phyloP scores from a whole-genome alignment of 2,888 invertebrate genomes.

The Autographa pulchrina region DNA sequence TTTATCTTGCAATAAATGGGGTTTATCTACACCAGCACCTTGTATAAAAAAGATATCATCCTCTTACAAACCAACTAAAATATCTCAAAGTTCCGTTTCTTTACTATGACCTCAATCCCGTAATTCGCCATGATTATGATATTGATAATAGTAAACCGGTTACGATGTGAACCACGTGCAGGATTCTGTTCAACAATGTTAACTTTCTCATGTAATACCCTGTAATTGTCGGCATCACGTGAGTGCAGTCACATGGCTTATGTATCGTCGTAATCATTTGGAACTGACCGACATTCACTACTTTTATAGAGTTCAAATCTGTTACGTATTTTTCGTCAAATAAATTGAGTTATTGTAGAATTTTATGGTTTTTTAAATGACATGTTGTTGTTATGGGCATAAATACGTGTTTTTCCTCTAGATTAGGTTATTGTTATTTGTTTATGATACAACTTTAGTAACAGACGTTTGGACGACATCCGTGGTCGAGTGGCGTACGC shows the following conservation, averaged over 20 bases:
- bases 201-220: constrained; percentile 41
- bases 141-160: constrained; percentile 29
- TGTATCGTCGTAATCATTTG: constrained; percentile 15
- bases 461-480: no score
- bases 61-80: not conserved
- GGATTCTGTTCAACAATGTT: constrained; percentile 28
- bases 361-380: no score
- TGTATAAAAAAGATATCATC: not conserved
- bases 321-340: no score
- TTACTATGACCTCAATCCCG: not conserved
- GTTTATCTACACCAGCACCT: not conserved
- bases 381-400: no score
- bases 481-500: no score
- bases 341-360: no score
- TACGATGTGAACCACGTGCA: constrained; percentile 31
- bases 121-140: constrained; percentile 17
- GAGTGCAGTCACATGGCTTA: constrained; percentile 18
- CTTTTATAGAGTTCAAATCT: not conserved
- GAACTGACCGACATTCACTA: constrained; percentile 1
- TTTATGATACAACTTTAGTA: no score
- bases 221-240: constrained; percentile 42
- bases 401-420: no score
- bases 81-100: not conserved
- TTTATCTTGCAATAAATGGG: not conserved
- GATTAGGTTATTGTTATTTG: no score